phyloP scores from a whole-genome alignment of 2,113 vertebrate genomes.

The Ploceus nigricollis region DNA sequence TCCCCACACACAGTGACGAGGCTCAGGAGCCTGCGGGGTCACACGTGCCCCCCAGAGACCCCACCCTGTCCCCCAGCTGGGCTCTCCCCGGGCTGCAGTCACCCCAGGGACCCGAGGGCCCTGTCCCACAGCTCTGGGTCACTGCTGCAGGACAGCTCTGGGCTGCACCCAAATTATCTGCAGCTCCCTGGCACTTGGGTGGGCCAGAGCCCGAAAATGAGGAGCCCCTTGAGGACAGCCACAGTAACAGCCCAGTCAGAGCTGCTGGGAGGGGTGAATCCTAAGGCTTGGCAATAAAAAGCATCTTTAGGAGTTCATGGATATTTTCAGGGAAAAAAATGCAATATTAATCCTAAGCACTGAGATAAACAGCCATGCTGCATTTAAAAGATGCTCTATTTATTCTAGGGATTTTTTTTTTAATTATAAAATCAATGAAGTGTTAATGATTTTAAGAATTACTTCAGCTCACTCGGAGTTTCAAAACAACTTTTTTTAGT shows the following conservation, averaged over 20 bases:
- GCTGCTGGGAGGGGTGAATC: neutral
- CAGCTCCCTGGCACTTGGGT: neutral
- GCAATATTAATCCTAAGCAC: neutral
- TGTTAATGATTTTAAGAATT: constrained; percentile 74
- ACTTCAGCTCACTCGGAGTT: constrained; percentile 57
- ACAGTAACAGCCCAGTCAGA: neutral
- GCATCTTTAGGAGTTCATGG: neutral
- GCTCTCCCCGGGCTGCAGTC: neutral
- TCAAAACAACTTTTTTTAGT: constrained; percentile 64
- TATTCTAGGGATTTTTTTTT: constrained; percentile 63
- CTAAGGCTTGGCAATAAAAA: neutral
- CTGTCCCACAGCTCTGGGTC: neutral
- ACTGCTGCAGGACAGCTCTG: neutral
- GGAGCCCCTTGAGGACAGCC: fast-evolving
- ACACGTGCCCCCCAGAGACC: neutral
- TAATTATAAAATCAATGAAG: constrained; percentile 76
- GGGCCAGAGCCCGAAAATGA: fast-evolving
- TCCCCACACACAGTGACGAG: fast-evolving
- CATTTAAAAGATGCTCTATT: constrained; percentile 59
- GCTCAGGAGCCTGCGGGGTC: neutral
- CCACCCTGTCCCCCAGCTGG: neutral
- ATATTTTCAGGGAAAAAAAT: neutral
- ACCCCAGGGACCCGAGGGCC: neutral
- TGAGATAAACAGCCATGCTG: constrained; percentile 32
- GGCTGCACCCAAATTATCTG: neutral